These are phyloP conservation scores for Platalea minor DNA, from an alignment of 2,797 vertebrate genomes.

Conservation along the genomic window DNA sequence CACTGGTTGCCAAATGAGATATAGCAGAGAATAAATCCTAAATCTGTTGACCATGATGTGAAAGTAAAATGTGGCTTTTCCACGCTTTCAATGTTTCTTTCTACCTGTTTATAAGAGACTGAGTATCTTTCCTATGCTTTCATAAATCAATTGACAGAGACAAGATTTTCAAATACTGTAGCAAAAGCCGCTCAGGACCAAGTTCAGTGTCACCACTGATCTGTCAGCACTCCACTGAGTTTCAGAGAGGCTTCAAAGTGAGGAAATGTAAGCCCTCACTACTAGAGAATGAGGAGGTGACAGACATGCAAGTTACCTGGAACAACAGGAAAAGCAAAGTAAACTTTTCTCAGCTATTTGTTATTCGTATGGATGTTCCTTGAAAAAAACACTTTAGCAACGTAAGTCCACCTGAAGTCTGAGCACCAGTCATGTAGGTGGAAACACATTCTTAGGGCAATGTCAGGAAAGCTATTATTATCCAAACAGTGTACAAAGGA, in stretches of 20 bases:
- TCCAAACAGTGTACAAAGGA: background rate
- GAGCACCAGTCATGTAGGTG: background rate
- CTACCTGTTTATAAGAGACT: background rate
- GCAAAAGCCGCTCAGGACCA: background rate
- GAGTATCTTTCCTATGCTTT: background rate
- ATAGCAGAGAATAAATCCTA: background rate
- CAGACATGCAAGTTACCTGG: background rate
- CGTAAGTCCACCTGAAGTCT: background rate
- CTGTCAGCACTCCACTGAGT: background rate
- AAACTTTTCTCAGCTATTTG: background rate
- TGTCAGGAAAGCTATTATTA: background rate
- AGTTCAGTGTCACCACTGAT: background rate
- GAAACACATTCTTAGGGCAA: background rate
- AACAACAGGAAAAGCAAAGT: background rate
- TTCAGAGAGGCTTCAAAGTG: background rate
- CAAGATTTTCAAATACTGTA: background rate
- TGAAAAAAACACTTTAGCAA: background rate
- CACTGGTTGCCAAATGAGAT: background rate
- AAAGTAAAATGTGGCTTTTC: background rate
- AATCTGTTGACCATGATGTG: background rate
- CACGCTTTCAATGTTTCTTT: background rate
- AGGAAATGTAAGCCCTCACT: background rate
- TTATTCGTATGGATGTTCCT: background rate
- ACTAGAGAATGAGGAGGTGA: background rate
- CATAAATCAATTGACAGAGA: background rate